Evolutionary conservation across 1,140 invertebrate genomes (phyloP).

Genomic region (Dendrolimus punctatus): DNA sequence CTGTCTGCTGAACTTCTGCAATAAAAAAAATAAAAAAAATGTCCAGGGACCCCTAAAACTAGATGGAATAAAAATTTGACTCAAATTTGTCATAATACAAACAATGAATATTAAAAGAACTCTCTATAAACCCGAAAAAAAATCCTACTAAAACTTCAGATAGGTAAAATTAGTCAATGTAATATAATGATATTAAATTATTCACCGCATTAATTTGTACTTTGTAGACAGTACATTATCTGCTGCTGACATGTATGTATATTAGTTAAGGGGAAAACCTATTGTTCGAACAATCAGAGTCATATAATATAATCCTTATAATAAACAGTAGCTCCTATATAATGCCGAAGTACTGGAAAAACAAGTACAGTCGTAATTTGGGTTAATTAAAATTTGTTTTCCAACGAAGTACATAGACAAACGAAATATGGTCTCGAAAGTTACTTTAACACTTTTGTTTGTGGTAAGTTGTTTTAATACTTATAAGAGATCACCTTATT

Average conservation of each 20-base stretch:
- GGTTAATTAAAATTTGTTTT: conserved; percentile 10
- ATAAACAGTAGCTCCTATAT: conserved; percentile 40
- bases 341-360: conserved; percentile 12
- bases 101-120: too few relatives aligned
- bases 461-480: conserved; percentile 16
- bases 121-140: too few relatives aligned
- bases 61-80: too few relatives aligned
- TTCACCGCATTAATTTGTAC: background rate
- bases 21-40: too few relatives aligned
- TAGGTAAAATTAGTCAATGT: background rate
- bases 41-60: too few relatives aligned
- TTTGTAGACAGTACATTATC: conserved; percentile 22
- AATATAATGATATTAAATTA: conserved; percentile 2
- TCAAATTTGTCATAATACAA: too few relatives aligned
- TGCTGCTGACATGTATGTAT: conserved; percentile 24
- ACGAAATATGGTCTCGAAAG: conserved; percentile 17
- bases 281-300: conserved; percentile 23
- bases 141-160: too few relatives aligned
- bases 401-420: conserved; percentile 14
- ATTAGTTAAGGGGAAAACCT: conserved; percentile 46
- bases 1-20: too few relatives aligned
- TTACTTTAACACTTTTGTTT: conserved; percentile 16
- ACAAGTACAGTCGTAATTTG: conserved; percentile 6
- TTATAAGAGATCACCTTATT: conserved; percentile 2
- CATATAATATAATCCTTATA: conserved; percentile 28